Evolutionary conservation across 2,113 vertebrate species (phyloP).

Genomic region (Oplegnathus fasciatus): DNA sequence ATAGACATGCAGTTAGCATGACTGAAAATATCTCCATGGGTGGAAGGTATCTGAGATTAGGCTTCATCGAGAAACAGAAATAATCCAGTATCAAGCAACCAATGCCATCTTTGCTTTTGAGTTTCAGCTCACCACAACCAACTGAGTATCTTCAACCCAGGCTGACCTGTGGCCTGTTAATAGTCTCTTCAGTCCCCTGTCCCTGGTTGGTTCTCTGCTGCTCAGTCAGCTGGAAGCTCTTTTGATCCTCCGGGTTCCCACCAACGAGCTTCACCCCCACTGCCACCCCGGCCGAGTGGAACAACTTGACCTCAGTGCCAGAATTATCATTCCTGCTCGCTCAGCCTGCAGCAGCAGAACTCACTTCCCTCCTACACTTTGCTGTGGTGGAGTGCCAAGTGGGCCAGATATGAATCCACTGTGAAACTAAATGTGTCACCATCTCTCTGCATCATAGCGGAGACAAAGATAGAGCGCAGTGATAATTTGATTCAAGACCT

Average conservation of each 20-base stretch:
- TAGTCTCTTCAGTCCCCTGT: not conserved
- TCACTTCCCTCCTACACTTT: not conserved
- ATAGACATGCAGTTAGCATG: too few relatives aligned
- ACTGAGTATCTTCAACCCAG: not conserved
- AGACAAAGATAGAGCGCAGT: not conserved
- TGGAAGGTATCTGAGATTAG: not conserved
- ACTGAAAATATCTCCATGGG: too few relatives aligned
- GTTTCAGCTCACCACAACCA: not conserved
- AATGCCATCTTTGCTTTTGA: not conserved
- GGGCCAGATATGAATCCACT: not conserved
- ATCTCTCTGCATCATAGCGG: not conserved
- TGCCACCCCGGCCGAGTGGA: slow-evolving; percentile 10
- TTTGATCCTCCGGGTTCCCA: slow-evolving; percentile 26
- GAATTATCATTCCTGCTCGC: slow-evolving; percentile 8
- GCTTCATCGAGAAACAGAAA: not conserved
- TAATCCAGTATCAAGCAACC: not conserved
- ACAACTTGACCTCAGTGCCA: slow-evolving; percentile 24
- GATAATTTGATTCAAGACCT: not conserved
- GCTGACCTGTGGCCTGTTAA: not conserved
- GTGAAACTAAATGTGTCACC: not conserved
- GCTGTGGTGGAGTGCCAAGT: slow-evolving; percentile 7
- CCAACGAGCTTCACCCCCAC: slow-evolving; percentile 1
- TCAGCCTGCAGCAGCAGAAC: slow-evolving; percentile 13
- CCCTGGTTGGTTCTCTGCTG: slow-evolving; percentile 17
- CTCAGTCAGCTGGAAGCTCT: slow-evolving; percentile 44